phyloP scores from a whole-genome alignment of 2,113 vertebrate genomes.

The Mesitornis unicolor region DNA sequence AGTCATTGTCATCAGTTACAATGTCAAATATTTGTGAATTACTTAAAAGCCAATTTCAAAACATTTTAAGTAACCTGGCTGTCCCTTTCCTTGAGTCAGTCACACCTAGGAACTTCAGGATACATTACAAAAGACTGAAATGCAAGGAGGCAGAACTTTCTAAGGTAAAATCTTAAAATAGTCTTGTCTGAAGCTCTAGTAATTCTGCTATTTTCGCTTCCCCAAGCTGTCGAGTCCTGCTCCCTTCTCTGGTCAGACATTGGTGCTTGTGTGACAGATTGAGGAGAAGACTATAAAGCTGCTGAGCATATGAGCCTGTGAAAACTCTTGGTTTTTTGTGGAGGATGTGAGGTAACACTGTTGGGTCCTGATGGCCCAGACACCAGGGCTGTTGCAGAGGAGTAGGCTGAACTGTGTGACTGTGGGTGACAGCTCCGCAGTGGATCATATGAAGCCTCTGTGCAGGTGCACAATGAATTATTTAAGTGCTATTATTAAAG shows the following conservation, averaged over 20 bases:
- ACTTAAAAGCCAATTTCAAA: background rate
- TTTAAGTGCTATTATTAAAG: background rate
- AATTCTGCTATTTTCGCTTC: background rate
- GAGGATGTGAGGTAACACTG: background rate
- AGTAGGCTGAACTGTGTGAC: background rate
- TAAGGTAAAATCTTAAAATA: background rate
- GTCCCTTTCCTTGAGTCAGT: background rate
- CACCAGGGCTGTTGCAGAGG: background rate
- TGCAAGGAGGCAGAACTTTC: background rate
- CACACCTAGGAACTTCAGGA: background rate
- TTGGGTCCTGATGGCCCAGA: background rate
- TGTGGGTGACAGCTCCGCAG: background rate
- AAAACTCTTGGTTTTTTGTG: background rate
- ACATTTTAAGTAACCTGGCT: background rate
- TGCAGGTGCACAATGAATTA: background rate
- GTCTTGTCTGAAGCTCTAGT: background rate
- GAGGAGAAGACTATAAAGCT: background rate
- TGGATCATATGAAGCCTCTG: background rate
- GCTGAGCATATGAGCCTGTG: background rate
- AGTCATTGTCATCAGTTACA: background rate
- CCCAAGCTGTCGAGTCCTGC: background rate
- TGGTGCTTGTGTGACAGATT: background rate
- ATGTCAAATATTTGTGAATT: background rate
- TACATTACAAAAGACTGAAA: background rate
- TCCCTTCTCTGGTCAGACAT: background rate